Conservation (phyloP, 2,888 invertebrate species). For the Hypsopygia costalis region DNA sequence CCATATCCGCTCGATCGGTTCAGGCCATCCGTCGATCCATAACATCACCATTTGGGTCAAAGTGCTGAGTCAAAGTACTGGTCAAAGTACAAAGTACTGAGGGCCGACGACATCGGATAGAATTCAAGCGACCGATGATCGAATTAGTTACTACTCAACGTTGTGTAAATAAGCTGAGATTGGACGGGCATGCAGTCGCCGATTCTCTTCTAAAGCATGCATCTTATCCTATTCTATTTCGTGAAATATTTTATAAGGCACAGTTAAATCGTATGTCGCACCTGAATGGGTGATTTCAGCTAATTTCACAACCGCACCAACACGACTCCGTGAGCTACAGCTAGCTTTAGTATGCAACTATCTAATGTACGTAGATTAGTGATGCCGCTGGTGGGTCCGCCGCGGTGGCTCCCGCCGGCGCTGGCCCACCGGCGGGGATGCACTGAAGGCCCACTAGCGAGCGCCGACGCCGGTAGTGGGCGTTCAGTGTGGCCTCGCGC, state of each 20-base stretch:
- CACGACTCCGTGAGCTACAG: slow-evolving; percentile 33
- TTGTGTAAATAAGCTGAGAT: slow-evolving; percentile 74
- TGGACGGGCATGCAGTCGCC: slow-evolving; percentile 64
- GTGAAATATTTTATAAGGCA: slow-evolving; percentile 22
- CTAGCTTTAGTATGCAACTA: slow-evolving; percentile 56
- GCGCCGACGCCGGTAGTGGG: slow-evolving; percentile 9
- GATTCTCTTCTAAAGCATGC: slow-evolving; percentile 45
- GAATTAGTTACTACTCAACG: slow-evolving; percentile 14
- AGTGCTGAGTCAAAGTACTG: slow-evolving; percentile 1
- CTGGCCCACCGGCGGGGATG: slow-evolving; percentile 9
- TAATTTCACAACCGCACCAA: slow-evolving; percentile 69
- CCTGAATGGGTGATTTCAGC: slow-evolving; percentile 61
- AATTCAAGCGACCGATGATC: no score
- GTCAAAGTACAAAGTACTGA: no score
- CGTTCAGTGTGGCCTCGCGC: slow-evolving; percentile 7
- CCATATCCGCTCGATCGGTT: slow-evolving; percentile 1
- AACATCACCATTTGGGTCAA: neutral
- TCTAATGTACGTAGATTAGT: slow-evolving; percentile 38
- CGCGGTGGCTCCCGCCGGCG: neutral
- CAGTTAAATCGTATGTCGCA: slow-evolving; percentile 32
- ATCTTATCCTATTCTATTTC: slow-evolving; percentile 27
- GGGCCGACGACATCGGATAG: no score
- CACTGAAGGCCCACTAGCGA: slow-evolving; percentile 18
- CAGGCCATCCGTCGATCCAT: neutral
- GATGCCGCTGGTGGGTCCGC: slow-evolving; percentile 8